Evolutionary conservation across 2,888 invertebrate genomes (phyloP).

Genomic region (Drosophila peninsularis): DNA sequence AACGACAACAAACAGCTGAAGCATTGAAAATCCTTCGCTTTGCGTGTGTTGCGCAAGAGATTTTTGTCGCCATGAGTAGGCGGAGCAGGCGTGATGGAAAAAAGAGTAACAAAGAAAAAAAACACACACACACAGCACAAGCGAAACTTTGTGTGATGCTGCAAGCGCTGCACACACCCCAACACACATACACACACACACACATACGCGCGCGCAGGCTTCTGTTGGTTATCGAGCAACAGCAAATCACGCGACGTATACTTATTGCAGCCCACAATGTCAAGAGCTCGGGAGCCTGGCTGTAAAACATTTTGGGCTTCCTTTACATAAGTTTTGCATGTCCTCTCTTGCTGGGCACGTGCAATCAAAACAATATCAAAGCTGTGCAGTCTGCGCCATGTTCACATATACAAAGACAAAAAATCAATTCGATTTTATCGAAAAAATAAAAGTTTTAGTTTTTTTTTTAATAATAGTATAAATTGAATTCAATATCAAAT

Average conservation of each 20-base stretch:
- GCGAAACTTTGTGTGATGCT: conserved; percentile 43
- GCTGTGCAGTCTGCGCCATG: neutral
- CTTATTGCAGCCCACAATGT: conserved; percentile 18
- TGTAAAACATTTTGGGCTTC: conserved; percentile 3
- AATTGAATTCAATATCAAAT: neutral
- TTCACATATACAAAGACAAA: neutral
- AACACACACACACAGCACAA: conserved; percentile 19
- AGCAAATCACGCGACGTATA: conserved; percentile 24
- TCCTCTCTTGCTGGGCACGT: too few relatives aligned
- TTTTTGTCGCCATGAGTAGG: conserved; percentile 66
- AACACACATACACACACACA: conserved; percentile 17
- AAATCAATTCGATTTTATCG: conserved; percentile 13
- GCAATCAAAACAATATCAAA: conserved; percentile 12
- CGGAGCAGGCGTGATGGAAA: conserved; percentile 15
- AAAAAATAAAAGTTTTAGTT: neutral
- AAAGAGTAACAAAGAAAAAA: conserved; percentile 22
- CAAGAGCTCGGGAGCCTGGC: neutral
- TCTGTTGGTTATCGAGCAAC: conserved; percentile 17
- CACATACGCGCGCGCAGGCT: conserved; percentile 7
- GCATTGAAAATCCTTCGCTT: conserved; percentile 40
- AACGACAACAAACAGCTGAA: conserved; percentile 34
- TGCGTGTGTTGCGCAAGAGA: conserved; percentile 67
- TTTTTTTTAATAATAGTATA: neutral
- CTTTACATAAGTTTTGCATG: conserved; percentile 20
- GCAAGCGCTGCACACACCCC: conserved; percentile 48